A percentile compares a stretch with the other conserved stretches of the same genome.
Conservation (phyloP, 2,113 vertebrate species). For the Pionites leucogaster region DNA sequence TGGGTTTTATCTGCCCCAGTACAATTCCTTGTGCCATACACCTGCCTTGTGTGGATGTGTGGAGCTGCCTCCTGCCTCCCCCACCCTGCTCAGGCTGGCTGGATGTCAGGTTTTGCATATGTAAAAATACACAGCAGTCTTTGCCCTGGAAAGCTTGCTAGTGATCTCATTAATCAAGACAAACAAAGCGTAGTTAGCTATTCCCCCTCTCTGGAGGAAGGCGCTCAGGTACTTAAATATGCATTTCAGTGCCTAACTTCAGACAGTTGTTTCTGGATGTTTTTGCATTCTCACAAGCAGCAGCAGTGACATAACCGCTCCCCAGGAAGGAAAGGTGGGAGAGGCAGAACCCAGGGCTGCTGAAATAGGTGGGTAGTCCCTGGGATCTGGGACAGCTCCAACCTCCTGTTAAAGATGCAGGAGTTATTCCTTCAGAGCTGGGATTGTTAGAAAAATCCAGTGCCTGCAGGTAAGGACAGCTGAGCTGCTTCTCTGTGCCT, state of each 20-base stretch:
- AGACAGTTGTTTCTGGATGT: constrained; percentile 16
- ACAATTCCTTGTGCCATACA: background rate
- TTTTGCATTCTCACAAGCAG: background rate
- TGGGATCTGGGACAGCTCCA: background rate
- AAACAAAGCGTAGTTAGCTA: constrained; percentile 55
- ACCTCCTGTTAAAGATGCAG: background rate
- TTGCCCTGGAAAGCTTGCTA: constrained; percentile 62
- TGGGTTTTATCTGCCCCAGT: background rate
- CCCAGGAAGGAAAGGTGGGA: background rate
- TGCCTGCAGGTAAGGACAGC: background rate
- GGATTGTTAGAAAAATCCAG: background rate
- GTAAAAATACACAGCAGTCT: constrained; percentile 47
- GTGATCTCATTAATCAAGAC: constrained; percentile 68
- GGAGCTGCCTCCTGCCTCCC: background rate
- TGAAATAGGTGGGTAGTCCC: background rate
- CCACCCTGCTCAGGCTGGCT: constrained; percentile 36
- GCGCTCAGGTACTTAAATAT: constrained; percentile 45
- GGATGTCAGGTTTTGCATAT: constrained; percentile 50
- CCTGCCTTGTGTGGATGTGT: background rate
- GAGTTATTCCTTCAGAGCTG: background rate
- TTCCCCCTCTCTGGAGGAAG: constrained; percentile 35
- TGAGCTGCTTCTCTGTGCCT: background rate
- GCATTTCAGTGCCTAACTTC: constrained; percentile 43
- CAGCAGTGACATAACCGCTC: background rate
- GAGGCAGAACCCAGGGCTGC: background rate